Percentiles rank a stretch among this genome's conserved stretches.
phyloP scores from a whole-genome alignment of 1,140 invertebrate species.

The Drosophila willistoni region DNA sequence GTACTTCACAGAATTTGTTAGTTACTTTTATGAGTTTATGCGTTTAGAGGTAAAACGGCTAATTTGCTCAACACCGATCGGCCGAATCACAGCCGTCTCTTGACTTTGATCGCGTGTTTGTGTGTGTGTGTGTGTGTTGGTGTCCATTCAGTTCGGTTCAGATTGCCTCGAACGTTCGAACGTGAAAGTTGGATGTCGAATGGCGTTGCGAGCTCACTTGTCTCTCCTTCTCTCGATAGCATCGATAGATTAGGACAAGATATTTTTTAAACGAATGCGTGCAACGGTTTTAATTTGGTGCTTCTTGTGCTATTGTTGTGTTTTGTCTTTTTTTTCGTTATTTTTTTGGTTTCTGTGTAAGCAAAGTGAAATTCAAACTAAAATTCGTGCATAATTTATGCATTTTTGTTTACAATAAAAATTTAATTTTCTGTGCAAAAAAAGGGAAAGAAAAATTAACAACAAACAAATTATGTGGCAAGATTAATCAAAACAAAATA shows the following conservation, averaged over 20 bases:
- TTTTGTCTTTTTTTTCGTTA: constrained; percentile 18
- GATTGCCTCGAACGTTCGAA: constrained; percentile 68
- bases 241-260: background rate
- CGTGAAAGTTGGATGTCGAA: constrained; percentile 59
- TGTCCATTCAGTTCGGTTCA: constrained; percentile 27
- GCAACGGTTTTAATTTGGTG: constrained; percentile 57
- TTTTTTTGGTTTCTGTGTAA: constrained; percentile 24
- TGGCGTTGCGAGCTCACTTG: constrained; percentile 29
- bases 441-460: background rate
- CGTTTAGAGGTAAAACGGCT: constrained; percentile 29
- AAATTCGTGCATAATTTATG: constrained; percentile 52
- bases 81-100: constrained; percentile 21
- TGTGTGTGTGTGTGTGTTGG: background rate
- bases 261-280: constrained; percentile 62
- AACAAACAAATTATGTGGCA: constrained; percentile 45
- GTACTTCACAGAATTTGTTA: too few relatives aligned
- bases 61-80: constrained; percentile 44
- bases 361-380: constrained; percentile 48
- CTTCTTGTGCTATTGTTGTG: constrained; percentile 15
- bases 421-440: constrained; percentile 22
- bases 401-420: constrained; percentile 35
- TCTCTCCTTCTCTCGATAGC: background rate
- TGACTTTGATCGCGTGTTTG: background rate
- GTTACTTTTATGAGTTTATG: too few relatives aligned
- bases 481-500: constrained; percentile 43